These are phyloP conservation scores for Apteryx mantelli DNA, from an alignment of 2,113 vertebrate species.

Conservation along the genomic window DNA sequence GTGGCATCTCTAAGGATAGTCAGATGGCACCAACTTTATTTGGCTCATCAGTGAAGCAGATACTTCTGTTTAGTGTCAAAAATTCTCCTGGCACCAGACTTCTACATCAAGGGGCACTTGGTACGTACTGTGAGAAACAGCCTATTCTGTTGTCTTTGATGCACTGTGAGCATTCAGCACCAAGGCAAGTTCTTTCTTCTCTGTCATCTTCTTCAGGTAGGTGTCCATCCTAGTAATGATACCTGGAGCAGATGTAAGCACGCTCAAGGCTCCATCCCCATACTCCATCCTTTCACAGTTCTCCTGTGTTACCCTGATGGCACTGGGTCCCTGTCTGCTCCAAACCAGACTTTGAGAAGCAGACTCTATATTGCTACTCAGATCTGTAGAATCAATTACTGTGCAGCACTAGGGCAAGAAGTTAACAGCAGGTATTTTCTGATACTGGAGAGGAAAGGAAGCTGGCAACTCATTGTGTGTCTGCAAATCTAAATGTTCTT, in stretches of 20 bases:
- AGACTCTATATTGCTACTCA: not conserved
- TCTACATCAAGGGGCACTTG: not conserved
- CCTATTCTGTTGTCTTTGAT: not conserved
- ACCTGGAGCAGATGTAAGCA: not conserved
- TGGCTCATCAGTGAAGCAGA: not conserved
- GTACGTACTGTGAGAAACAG: not conserved
- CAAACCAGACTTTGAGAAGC: not conserved
- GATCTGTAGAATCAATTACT: not conserved
- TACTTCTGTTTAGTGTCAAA: not conserved
- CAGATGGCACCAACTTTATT: not conserved
- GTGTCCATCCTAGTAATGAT: not conserved
- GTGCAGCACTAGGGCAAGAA: not conserved
- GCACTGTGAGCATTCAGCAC: not conserved
- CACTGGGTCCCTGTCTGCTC: not conserved
- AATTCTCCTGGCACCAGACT: not conserved
- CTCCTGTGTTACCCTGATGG: not conserved
- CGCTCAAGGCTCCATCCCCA: not conserved
- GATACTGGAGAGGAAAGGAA: not conserved
- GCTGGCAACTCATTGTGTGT: not conserved
- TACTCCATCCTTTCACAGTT: not conserved
- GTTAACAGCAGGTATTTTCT: not conserved
- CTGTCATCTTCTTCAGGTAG: not conserved
- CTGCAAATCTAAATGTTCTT: not conserved
- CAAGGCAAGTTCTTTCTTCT: not conserved
- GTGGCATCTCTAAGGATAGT: not conserved